phyloP scores from a whole-genome alignment of 2,113 vertebrate genomes.

The Bubo blakistoni region DNA sequence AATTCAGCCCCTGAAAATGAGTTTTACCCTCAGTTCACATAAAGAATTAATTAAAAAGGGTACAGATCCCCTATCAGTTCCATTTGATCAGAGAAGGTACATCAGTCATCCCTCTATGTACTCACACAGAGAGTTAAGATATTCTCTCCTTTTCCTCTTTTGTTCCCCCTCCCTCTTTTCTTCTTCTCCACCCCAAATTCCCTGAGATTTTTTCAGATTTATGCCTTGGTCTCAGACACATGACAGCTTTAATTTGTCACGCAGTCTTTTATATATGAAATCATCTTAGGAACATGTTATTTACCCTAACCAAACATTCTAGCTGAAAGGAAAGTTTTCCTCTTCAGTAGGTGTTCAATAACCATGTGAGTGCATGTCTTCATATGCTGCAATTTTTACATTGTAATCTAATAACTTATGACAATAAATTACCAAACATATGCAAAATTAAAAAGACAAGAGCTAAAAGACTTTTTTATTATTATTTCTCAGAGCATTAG shows the following conservation, averaged over 20 bases:
- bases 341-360: not conserved
- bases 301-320: not conserved
- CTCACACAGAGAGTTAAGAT: not conserved
- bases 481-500: conserved; percentile 29
- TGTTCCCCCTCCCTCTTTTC: not conserved
- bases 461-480: not conserved
- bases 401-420: not conserved
- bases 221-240: not conserved
- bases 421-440: not conserved
- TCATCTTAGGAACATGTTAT: not conserved
- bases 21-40: not conserved
- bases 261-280: not conserved
- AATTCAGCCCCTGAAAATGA: not conserved
- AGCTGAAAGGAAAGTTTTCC: not conserved
- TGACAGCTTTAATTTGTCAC: not conserved
- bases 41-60: not conserved
- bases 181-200: not conserved
- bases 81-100: not conserved
- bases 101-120: not conserved
- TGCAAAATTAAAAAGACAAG: conserved; percentile 28
- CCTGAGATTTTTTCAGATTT: not conserved
- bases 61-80: not conserved
- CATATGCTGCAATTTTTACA: not conserved
- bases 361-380: not conserved
- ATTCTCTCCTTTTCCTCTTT: not conserved